Evolutionary conservation across 2,888 invertebrate genomes (phyloP), one percentile per base, ranked within the genome.

Genomic region (Spilarctia lutea): DNA sequence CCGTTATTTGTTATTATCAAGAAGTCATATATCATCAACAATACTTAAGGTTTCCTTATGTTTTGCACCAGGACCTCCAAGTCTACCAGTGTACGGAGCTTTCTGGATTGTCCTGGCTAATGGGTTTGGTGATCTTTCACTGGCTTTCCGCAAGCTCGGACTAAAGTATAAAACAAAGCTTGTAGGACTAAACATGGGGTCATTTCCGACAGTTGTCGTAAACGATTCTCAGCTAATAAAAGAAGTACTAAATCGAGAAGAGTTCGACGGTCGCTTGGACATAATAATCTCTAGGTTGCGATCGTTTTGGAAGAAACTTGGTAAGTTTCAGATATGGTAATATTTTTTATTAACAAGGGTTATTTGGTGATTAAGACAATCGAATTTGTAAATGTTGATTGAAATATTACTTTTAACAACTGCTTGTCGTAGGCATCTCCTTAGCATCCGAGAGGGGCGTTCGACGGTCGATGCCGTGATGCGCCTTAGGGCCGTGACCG

Each of bases 231-330:
- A 93, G 3, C 92, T 96, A 33, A 94, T 97, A 0, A 97, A 96
- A 75, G 97, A 97, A 86, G 91, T 97, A 68, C 89, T 97, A 0
- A 91, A 92, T 52, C 94, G 96, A n/a, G 96, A 96, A 27, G 97
- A 96, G 69, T 97, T 97, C 73, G 97, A 97, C 86, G 97, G 97
- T 3, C 94, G 97, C 52, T 90, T 96, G 75, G 94, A 96, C 65
- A 88, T 96, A 6, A 94, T 94, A 76, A 24, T 96, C 0, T 89
- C 92, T 1, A 89, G 96, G 60, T 89, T 96, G 69, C 92, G 97
- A 73, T 96, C 96, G 68, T 96, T 91, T 78, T 96, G 96, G 91
- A 94, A 96, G 83, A 92, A 91, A 81, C 86, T 96, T n/a, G 96
- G 96, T 96, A 85, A 91, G 89, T 85, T 30, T 30, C 16, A 27